Percentiles rank a stretch among this genome's conserved stretches.
phyloP scores from a whole-genome alignment of 30 jellyfish, hydroid and myxozoan genomes.

The Cassiopea andromeda region DNA sequence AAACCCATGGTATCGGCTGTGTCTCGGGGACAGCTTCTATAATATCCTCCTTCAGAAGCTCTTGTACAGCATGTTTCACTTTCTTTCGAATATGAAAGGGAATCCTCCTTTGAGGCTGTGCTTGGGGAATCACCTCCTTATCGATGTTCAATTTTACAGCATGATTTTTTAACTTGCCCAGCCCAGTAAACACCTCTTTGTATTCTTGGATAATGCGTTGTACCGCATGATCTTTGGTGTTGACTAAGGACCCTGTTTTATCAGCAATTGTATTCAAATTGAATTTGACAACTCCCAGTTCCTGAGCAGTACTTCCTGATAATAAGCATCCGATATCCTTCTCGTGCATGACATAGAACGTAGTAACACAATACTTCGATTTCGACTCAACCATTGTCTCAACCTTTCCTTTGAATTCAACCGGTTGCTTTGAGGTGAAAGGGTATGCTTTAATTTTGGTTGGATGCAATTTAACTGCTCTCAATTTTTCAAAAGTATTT shows the following conservation, averaged over 20 bases:
- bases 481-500: constrained; percentile 20
- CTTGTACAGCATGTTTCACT: constrained; percentile 36
- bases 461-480: constrained; percentile 5
- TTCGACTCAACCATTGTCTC: constrained; percentile 30
- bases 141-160: too few relatives aligned
- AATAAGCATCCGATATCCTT: too few relatives aligned
- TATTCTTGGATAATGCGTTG: neutral
- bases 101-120: too few relatives aligned
- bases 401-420: constrained; percentile 15
- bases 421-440: constrained; percentile 1
- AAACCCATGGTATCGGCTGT: constrained; percentile 72
- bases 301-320: constrained; percentile 13
- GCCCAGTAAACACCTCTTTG: neutral
- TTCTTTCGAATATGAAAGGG: constrained; percentile 22
- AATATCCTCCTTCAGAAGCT: constrained; percentile 43
- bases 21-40: constrained; percentile 56
- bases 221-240: constrained; percentile 16
- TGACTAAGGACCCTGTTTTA: neutral
- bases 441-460: constrained; percentile 13
- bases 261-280: constrained; percentile 13
- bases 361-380: constrained; percentile 5
- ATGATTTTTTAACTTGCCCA: constrained; percentile 23
- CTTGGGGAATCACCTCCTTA: too few relatives aligned
- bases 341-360: constrained; percentile 35
- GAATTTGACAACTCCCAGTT: constrained; percentile 12